Evolutionary conservation across 2,888 invertebrate species (phyloP), one percentile per base, ranked within the genome.

Genomic region (Rhagonycha lutea): DNA sequence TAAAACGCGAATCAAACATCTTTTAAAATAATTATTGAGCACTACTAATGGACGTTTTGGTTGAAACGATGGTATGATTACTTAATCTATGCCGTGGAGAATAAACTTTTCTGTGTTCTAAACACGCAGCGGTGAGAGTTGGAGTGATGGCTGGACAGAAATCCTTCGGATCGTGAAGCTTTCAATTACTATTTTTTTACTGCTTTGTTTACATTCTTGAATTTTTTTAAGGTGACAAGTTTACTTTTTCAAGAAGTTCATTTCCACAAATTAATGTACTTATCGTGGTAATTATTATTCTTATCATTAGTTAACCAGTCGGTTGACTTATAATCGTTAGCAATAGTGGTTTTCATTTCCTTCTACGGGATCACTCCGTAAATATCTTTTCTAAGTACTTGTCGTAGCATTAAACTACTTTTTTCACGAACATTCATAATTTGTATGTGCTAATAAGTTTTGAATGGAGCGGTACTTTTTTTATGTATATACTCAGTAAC

Each of bases 361-460:
- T 68, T 77, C 47, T 77, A 77, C 14, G 47, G 75, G 77, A 69
- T 24, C 28, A 65, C 72, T 77, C 61, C 68, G 60, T 74, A 68
- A 65, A 65, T 65, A 65, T 65, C 24, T 23, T 24, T 65, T 76
- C 73, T 47, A 61, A 11, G 72, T 68, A 73, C 76, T 12, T 60
- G 69, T 47, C 62, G 9, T 68, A 28, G 65, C 73, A 73, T 76
- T 67, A 72, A 76, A 72, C 75, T 65, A 70, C 72, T 76, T 76
- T 75, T 75, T 76, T 72, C 47, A 11, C 26, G 23, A 18, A 61
- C 47, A 32, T 61, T 65, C 72, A 67, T 70, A 76, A 76, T 76
- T 76, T 76, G 75, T 76, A 72, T 72, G 65, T 72, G 72, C 72
- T 72, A 72, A 72, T 72, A 67, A 72, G 72, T 68, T 65, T 72